Base-by-base conservation (phyloP, 53 echinoderm and acorn worm species). In the Patiria pectinifera region DNA sequence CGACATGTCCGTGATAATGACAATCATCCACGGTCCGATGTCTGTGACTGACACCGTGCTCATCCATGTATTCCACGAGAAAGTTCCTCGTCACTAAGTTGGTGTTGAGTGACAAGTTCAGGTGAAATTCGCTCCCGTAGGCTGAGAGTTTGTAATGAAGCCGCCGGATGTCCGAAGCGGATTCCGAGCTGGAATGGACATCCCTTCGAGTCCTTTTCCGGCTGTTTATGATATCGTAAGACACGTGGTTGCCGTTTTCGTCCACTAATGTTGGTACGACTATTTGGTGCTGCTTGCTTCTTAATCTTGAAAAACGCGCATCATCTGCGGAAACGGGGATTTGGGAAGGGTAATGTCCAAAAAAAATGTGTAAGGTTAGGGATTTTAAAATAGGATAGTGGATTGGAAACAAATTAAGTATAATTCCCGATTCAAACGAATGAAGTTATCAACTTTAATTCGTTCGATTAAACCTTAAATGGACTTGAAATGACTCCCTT, bases 181-280 rank as follows among this genome's bases (percentile, higher is more conserved):
- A 11, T 69, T 16, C 91, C 46, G 86, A 53, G 21, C 71, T 59
- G 13, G 69, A 83, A 15, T 44, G 66, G 19, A 87, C 95, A 78
- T 95, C 80, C 85, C 99, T 95, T 76, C 97, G 95, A 99, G 99
- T 99, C 96, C 99, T 94, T 93, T 99, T 99, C 88, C 97, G 82
- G 91, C 99, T 99, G 95, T 99, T 99, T 76, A 97, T 97, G 71
- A 99, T 92, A 82, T 99, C 97, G 91, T 94, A 97, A 74, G 97
- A 97, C 74, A 99, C 83, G 86, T 96, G 95, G 71, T 96, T 88
- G 71, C 99, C 99, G 22, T 94, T 76, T 82, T 96, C 94, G 78
- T 99, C 93, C 63, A 99, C 99, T 8, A 97, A 86, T 12, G 95
- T 78, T 7, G 99, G 99, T 71, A 96, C 78, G 21, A 97, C 95